A percentile compares a stretch with the other conserved stretches of the same genome.
These are phyloP conservation scores for Adelosebastes latens DNA, from an alignment of 2,797 vertebrate species.

Conservation along the genomic window DNA sequence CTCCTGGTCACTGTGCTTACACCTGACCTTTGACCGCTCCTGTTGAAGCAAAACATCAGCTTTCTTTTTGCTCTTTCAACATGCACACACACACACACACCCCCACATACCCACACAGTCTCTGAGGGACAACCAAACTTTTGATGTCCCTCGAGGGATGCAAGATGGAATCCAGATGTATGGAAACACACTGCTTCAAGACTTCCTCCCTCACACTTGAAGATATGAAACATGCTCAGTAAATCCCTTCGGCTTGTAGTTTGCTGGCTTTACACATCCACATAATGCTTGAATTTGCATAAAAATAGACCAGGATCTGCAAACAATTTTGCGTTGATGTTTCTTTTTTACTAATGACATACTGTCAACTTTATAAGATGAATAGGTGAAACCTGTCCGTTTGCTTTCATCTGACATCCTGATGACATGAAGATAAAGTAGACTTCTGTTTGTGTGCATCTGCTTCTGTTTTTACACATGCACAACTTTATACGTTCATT, in stretches of 20 bases:
- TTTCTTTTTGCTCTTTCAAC: slow-evolving; percentile 28
- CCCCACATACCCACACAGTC: slow-evolving; percentile 8
- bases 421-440: neutral
- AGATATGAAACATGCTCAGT: slow-evolving; percentile 56
- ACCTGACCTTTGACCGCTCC: slow-evolving; percentile 46
- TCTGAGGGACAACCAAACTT: slow-evolving; percentile 57
- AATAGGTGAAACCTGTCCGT: neutral
- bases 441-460: neutral
- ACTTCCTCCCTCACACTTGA: slow-evolving; percentile 60
- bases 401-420: neutral
- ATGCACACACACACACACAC: slow-evolving; percentile 3
- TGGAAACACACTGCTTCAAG: slow-evolving; percentile 52
- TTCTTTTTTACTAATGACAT: slow-evolving; percentile 1
- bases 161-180: slow-evolving; percentile 79
- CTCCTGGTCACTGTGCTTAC: slow-evolving; percentile 31
- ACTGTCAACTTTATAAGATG: neutral
- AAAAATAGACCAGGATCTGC: slow-evolving; percentile 33
- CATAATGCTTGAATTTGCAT: slow-evolving; percentile 40
- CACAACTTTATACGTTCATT: neutral
- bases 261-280: slow-evolving; percentile 39
- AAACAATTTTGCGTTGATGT: slow-evolving; percentile 10
- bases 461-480: slow-evolving; percentile 4
- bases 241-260: slow-evolving; percentile 47
- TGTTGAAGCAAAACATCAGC: slow-evolving; percentile 49
- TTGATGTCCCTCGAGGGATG: slow-evolving; percentile 67